A percentile compares a stretch with the other conserved stretches of the same genome.
phyloP scores from a whole-genome alignment of 2,797 vertebrate genomes.

The Xiphophorus birchmanni region DNA sequence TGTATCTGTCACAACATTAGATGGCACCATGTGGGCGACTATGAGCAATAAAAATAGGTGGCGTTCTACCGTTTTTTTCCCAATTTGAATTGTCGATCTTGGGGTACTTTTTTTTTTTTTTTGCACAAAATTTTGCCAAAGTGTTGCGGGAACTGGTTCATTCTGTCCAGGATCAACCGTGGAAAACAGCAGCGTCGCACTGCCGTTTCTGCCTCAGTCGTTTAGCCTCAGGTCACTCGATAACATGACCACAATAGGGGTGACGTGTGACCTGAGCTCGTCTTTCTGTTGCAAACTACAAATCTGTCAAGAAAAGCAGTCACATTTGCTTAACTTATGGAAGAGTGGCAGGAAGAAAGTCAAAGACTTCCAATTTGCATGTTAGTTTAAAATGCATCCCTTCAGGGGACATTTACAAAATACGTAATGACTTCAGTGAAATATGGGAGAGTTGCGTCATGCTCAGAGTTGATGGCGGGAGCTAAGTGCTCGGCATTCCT shows the following conservation, averaged over 20 bases:
- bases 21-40: background rate
- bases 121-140: background rate
- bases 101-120: background rate
- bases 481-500: background rate
- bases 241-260: conserved; percentile 53
- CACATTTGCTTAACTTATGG: conserved; percentile 45
- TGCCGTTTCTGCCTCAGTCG: conserved; percentile 37
- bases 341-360: background rate
- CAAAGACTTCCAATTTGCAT: background rate
- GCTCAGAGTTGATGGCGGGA: background rate
- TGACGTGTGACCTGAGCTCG: conserved; percentile 55
- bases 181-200: conserved; percentile 11
- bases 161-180: conserved; percentile 8
- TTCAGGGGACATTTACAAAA: background rate
- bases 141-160: background rate
- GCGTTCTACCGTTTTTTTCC: too few relatives aligned
- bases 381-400: too few relatives aligned
- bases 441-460: background rate
- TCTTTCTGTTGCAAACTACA: conserved; percentile 57
- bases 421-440: background rate
- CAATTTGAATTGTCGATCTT: background rate
- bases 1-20: background rate
- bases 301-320: conserved; percentile 46
- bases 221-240: conserved; percentile 22
- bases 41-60: background rate